Evolutionary conservation across 2,797 vertebrate genomes (phyloP).

Genomic region (Okamejei kenojei): DNA sequence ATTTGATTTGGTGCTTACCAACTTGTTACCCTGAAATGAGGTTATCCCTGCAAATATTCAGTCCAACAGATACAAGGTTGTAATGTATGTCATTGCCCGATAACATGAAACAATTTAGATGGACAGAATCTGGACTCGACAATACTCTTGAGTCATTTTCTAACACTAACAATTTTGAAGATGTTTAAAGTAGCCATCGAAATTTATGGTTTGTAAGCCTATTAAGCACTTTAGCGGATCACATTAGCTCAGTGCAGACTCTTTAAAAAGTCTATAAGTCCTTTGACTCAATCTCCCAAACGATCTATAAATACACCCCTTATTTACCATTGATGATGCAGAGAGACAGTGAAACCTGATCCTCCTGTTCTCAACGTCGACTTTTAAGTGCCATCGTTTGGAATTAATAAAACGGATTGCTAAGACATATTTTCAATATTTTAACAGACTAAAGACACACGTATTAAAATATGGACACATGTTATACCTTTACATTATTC

Average conservation of each 20-base stretch:
- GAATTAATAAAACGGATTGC: neutral
- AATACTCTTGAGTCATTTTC: slow-evolving; percentile 12
- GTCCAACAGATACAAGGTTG: neutral
- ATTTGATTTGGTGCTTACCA: neutral
- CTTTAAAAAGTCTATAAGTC: slow-evolving; percentile 17
- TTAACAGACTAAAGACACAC: neutral
- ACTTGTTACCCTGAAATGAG: neutral
- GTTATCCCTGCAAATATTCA: slow-evolving; percentile 14
- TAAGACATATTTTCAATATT: neutral
- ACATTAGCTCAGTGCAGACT: slow-evolving; percentile 19
- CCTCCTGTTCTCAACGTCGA: neutral
- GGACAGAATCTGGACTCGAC: neutral
- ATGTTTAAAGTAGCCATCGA: neutral
- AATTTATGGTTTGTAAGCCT: slow-evolving; percentile 23
- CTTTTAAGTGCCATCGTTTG: slow-evolving; percentile 13
- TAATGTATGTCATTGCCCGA: neutral
- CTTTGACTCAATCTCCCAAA: slow-evolving; percentile 20
- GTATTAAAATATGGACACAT: neutral
- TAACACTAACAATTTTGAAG: slow-evolving; percentile 2
- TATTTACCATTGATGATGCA: neutral
- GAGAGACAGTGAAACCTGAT: slow-evolving; percentile 45
- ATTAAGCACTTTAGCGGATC: slow-evolving; percentile 31
- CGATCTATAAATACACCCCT: neutral
- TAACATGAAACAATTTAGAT: neutral
- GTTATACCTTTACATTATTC: neutral